Evolutionary conservation across 2,888 invertebrate genomes (phyloP), one percentile per base, ranked within the genome.

Genomic region (Drosophila barbarae): DNA sequence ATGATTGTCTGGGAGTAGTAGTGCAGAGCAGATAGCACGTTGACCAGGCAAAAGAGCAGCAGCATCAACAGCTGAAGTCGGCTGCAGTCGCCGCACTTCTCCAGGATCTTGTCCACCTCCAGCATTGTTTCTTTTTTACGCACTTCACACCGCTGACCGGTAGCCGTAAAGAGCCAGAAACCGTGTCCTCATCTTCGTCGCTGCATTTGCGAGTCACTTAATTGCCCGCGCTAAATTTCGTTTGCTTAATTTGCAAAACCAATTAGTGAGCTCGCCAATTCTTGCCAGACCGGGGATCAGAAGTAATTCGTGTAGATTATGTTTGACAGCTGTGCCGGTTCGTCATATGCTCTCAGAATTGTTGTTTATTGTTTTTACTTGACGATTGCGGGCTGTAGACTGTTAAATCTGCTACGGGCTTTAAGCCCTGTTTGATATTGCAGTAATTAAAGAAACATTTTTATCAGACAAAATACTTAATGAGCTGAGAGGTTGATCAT

Each of bases 1-100:
- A 92, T 91, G 69, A 92, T 92, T 13, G 92, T 92, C 84, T 92
- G 92, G 9, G 91, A 91, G 77, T 92, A 92, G 85, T 92, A 92
- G 74, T 92, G 92, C 83, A 91, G 90, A 1, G 91, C 90, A 0
- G 91, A 91, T 6, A 92, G 83, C 9, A 91, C 73, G 82, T 92
- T 92, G 61, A 92, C 90, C 7, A 91, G 39, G 56, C 91, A 90
- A 77, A 92, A 92, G 1, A 92, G 83, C 13, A 89, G 69, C 85
- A 92, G 87, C 70, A 92, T 85, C 5, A 91, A 84, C 41, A 87
- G 77, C 79, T 92, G 92, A 77, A 91, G 90, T 50, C 89, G 89
- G 71, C 90, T 89, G 69, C 91, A 91, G 83, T 91, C 91, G 32
- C 92, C 91, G 36, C 90, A 91, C 70, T 90, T 90, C 56, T 86